A percentile compares a stretch with the other conserved stretches of the same genome.
These are phyloP conservation scores for Diploscapter pachys DNA, from an alignment of 1,140 invertebrate genomes.

Conservation along the genomic window DNA sequence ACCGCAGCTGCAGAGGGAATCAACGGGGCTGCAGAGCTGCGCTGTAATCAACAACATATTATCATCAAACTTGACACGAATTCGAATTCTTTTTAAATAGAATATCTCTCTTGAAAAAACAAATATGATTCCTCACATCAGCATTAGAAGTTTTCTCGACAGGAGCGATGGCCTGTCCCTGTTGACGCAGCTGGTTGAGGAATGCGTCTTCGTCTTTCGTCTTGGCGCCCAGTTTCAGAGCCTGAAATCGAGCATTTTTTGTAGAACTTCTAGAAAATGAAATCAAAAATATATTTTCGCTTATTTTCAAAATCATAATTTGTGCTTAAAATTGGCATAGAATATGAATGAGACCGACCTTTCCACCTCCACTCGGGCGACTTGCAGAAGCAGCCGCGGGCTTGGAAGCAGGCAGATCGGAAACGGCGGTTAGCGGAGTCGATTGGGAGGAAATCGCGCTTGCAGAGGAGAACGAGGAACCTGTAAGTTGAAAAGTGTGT, in stretches of 20 bases:
- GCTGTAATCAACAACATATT: not conserved
- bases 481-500: not conserved
- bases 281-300: no score
- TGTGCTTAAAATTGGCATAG: not conserved
- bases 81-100: not conserved
- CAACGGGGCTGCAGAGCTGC: slow-evolving; percentile 7
- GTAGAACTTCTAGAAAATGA: not conserved
- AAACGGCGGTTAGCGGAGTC: slow-evolving; percentile 44
- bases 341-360: not conserved
- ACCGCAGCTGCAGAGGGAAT: slow-evolving; percentile 19
- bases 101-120: not conserved
- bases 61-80: not conserved
- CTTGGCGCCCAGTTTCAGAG: slow-evolving; percentile 89
- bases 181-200: slow-evolving; percentile 76
- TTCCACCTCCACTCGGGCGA: slow-evolving; percentile 29
- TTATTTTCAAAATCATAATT: no score
- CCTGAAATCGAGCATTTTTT: slow-evolving; percentile 65
- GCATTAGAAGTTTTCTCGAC: slow-evolving; percentile 22
- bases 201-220: slow-evolving; percentile 87
- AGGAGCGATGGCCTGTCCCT: slow-evolving; percentile 24
- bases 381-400: slow-evolving; percentile 7
- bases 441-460: slow-evolving; percentile 35
- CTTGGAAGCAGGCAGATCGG: slow-evolving; percentile 11
- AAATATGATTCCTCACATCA: not conserved
- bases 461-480: slow-evolving; percentile 29